A percentile compares a stretch with the other conserved stretches of the same genome.
Evolutionary conservation across 2,113 vertebrate species (phyloP).

Genomic region (Beaufortia kweichowensis): DNA sequence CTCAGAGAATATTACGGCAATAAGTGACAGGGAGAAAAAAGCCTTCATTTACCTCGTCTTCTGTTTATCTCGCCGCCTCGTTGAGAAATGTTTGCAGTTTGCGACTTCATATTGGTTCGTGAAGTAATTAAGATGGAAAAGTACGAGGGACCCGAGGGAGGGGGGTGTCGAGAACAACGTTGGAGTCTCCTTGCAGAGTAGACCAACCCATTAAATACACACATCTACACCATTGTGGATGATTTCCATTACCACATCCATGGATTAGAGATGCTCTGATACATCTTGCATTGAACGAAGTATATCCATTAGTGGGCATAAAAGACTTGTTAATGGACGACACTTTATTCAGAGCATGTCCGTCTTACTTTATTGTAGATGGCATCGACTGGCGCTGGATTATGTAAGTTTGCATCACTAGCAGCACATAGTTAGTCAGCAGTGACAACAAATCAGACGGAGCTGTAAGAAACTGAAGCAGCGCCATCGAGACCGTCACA

Average conservation of each 20-base stretch:
- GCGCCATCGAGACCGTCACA: background rate
- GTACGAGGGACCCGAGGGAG: background rate
- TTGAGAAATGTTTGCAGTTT: constrained; percentile 11
- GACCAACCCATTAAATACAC: constrained; percentile 6
- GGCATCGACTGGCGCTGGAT: constrained; percentile 23
- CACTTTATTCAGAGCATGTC: constrained; percentile 31
- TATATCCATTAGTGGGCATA: constrained; percentile 29
- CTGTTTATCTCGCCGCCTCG: background rate
- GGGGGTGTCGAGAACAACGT: background rate
- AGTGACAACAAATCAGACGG: constrained; percentile 36
- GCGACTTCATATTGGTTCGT: constrained; percentile 42
- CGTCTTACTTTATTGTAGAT: constrained; percentile 29
- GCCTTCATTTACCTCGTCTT: constrained; percentile 8
- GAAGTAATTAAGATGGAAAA: constrained; percentile 41
- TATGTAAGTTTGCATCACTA: constrained; percentile 13
- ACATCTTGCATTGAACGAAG: constrained; percentile 37
- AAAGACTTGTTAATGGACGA: constrained; percentile 44
- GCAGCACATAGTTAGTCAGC: constrained; percentile 30
- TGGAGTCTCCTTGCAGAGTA: constrained; percentile 9
- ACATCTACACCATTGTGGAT: constrained; percentile 22
- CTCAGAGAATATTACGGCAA: background rate
- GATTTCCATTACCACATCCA: constrained; percentile 31
- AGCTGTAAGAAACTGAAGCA: constrained; percentile 7
- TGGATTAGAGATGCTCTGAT: constrained; percentile 29
- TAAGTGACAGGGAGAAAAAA: constrained; percentile 1